Evolutionary conservation across 2,113 vertebrate species (phyloP).

Genomic region (Arvicanthis niloticus): DNA sequence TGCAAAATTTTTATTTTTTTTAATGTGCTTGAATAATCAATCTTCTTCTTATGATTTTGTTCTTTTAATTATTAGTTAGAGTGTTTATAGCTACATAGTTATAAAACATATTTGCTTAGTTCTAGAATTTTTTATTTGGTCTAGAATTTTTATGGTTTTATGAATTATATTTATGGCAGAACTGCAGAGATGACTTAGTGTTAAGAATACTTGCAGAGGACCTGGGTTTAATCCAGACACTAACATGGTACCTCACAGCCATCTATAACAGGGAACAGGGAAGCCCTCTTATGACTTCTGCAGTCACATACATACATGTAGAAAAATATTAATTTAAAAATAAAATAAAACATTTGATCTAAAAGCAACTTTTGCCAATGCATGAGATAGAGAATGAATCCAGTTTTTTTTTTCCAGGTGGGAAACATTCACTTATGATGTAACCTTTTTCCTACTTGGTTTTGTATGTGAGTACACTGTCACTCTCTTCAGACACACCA

Average conservation of each 20-base stretch:
- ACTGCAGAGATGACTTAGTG: not conserved
- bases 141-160: not conserved
- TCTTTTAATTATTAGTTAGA: conserved; percentile 29
- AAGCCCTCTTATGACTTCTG: not conserved
- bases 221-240: not conserved
- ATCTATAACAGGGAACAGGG: not conserved
- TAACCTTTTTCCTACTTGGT: not conserved
- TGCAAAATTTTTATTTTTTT: not conserved
- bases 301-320: not conserved
- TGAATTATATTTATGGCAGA: not conserved
- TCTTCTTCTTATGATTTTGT: not conserved
- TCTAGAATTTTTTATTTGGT: not conserved
- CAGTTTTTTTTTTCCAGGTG: not conserved
- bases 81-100: not conserved
- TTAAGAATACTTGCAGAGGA: not conserved
- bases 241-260: not conserved
- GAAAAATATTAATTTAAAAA: not conserved
- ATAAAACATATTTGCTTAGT: not conserved
- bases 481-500: too few species aligned
- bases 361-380: not conserved
- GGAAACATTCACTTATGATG: not conserved
- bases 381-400: not conserved
- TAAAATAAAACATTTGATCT: not conserved
- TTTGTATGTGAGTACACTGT: too few species aligned
- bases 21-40: not conserved